Conservation (phyloP, 2,888 invertebrate genomes). For the Tineola bisselliella region DNA sequence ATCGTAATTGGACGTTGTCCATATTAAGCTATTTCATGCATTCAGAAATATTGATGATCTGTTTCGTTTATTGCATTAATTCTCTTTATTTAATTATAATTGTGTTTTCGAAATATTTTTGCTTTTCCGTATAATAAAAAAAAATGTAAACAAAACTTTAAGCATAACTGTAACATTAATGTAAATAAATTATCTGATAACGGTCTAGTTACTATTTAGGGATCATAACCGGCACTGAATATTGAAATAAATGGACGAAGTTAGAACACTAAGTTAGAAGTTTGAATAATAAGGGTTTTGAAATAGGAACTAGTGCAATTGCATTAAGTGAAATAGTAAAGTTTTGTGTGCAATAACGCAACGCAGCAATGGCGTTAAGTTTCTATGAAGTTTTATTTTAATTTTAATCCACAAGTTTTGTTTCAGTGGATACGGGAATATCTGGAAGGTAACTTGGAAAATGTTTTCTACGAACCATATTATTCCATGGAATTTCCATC, state of each 20-base stretch:
- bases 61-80: too few species aligned
- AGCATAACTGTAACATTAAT: too few species aligned
- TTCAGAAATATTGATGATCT: too few species aligned
- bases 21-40: background rate
- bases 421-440: background rate
- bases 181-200: background rate
- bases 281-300: constrained; percentile 45
- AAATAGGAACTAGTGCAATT: constrained; percentile 36
- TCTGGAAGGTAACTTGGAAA: too few species aligned
- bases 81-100: too few species aligned
- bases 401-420: background rate
- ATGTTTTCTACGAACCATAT: too few species aligned
- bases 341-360: constrained; percentile 24
- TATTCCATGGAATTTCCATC: too few species aligned
- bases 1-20: background rate
- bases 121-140: too few species aligned
- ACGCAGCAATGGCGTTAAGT: constrained; percentile 1
- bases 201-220: background rate
- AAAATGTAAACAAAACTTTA: too few species aligned
- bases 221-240: constrained; percentile 25
- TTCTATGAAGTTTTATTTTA: background rate
- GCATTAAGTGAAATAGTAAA: constrained; percentile 40
- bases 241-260: constrained; percentile 52
- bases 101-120: too few species aligned
- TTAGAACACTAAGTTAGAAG: constrained; percentile 40